Evolutionary conservation across 2,113 vertebrate genomes (phyloP), one percentile per base, ranked within the genome.

Genomic region (Neolamprologus toae): DNA sequence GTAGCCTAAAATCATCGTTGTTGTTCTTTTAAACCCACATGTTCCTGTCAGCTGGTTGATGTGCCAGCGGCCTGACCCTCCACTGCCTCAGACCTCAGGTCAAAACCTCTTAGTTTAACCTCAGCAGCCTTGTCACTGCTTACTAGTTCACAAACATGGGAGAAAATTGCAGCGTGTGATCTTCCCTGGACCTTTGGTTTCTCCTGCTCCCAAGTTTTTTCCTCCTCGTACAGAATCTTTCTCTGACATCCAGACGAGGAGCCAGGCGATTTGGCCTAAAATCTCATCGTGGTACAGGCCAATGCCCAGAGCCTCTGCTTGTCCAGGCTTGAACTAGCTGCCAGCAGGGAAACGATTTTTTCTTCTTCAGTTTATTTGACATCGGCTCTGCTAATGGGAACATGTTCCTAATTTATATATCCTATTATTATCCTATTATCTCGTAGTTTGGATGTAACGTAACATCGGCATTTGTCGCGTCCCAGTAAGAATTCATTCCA

Each of bases 151-250:
- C 89, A 91, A 91, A 90, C 55, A 28, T 37, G 71, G 66, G 17
- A 51, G 31, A 59, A 85, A 84, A 86, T 28, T 85, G 35, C 68
- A 78, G 26, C 51, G 31, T 84, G 17, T 61, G 59, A 89, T 86
- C 80, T 76, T 83, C 82, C 83, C 82, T 6, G 45, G 73, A 8
- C 3, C 26, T 83, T 23, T 80, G 11, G 19, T 40, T 86, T 45
- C 63, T 79, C n/a, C 86, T 84, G 40, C 84, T 89, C 49, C 45
- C 57, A 5, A 3, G 47, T 80, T 23, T 47, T 53, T 84, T 53
- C 83, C 80, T 61, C 14, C 17, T 88, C 81, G 4, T 45, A 73
- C 86, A 89, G 88, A 86, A 91, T 94, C 85, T 84, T 86, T 88
- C 83, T 82, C 57, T 55, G 61, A 79, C 45, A 80, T 10, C 16